A percentile compares a stretch with the other conserved stretches of the same genome.
phyloP scores from a whole-genome alignment of 2,888 invertebrate genomes.

The Ennomos fuscantarius region DNA sequence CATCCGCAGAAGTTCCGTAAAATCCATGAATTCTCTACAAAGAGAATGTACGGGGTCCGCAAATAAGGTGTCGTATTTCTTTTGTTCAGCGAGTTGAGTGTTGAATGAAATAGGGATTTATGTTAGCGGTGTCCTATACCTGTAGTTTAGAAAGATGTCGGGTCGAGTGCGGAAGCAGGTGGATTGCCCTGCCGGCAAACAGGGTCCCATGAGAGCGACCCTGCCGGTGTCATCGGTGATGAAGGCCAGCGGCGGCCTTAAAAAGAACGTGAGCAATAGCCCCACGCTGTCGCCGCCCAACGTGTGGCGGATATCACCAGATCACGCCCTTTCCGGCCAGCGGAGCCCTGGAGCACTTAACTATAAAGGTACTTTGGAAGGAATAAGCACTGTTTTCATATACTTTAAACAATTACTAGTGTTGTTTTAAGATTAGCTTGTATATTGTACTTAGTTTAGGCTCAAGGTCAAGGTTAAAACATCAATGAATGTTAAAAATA shows the following conservation, averaged over 20 bases:
- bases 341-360: slow-evolving; percentile 90
- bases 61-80: slow-evolving; percentile 63
- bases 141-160: slow-evolving; percentile 76
- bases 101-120: slow-evolving; percentile 51
- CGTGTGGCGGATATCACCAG: slow-evolving; percentile 89
- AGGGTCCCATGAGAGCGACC: slow-evolving; percentile 91
- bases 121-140: slow-evolving; percentile 48
- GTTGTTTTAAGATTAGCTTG: slow-evolving; percentile 3
- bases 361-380: slow-evolving; percentile 86
- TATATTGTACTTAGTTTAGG: not conserved
- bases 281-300: slow-evolving; percentile 88
- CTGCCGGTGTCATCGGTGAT: slow-evolving; percentile 90
- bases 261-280: slow-evolving; percentile 86
- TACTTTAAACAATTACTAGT: not conserved
- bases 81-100: slow-evolving; percentile 58
- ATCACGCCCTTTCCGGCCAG: slow-evolving; percentile 88
- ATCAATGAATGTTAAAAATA: no score
- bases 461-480: no score
- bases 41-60: slow-evolving; percentile 72
- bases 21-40: slow-evolving; percentile 69
- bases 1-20: slow-evolving; percentile 27
- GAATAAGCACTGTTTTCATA: not conserved
- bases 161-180: slow-evolving; percentile 88
- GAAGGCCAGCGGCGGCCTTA: slow-evolving; percentile 86
- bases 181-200: slow-evolving; percentile 85